phyloP scores from a whole-genome alignment of 2,797 vertebrate species.

The Ceyx erithaca region DNA sequence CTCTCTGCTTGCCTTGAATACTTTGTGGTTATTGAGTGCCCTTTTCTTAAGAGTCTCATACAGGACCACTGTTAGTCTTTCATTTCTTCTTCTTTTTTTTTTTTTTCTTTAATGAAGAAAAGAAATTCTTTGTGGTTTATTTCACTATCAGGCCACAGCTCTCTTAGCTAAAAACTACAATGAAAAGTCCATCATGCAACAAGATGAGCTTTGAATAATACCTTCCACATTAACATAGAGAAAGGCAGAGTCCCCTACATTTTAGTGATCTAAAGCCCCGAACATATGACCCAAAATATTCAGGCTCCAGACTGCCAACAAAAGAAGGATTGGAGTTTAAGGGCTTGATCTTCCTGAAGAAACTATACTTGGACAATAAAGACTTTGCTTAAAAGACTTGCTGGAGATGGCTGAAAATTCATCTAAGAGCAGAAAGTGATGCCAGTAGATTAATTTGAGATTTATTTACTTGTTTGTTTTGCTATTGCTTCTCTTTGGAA shows the following conservation, averaged over 20 bases:
- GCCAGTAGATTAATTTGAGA: not conserved
- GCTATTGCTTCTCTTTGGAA: not conserved
- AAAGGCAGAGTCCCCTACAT: not conserved
- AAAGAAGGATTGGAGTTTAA: not conserved
- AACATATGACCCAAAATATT: slow-evolving; percentile 23
- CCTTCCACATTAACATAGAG: not conserved
- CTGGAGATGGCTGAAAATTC: not conserved
- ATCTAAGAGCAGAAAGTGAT: not conserved
- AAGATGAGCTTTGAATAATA: not conserved
- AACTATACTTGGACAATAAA: not conserved
- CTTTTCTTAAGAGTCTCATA: not conserved
- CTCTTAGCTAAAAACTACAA: not conserved
- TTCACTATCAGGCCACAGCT: not conserved
- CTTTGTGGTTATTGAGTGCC: not conserved
- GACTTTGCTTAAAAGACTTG: not conserved
- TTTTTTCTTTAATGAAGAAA: not conserved
- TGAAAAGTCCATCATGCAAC: not conserved
- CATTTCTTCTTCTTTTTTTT: too few relatives aligned
- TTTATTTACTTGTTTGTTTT: not conserved
- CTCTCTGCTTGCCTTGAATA: not conserved
- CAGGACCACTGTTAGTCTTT: not conserved
- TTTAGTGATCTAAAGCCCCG: not conserved
- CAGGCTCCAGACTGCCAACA: slow-evolving; percentile 15
- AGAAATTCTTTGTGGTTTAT: not conserved
- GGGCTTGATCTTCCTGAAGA: slow-evolving; percentile 24